phyloP scores from a whole-genome alignment of 2,797 vertebrate species.

The Tenualosa thibaudeaui region DNA sequence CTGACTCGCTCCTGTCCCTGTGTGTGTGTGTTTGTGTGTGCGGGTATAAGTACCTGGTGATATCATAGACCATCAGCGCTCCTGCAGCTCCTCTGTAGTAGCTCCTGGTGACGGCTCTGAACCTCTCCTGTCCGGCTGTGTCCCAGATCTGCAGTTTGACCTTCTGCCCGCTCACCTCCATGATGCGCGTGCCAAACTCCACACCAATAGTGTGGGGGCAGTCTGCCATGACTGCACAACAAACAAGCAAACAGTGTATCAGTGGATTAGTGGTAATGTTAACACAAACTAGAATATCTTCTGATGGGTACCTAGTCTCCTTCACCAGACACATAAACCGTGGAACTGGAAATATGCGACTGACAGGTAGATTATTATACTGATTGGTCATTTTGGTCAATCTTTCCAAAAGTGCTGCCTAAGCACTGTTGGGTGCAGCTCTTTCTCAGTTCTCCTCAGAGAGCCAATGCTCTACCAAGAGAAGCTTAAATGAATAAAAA shows the following conservation, averaged over 20 bases:
- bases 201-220: conserved; percentile 98
- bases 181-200: conserved; percentile 97
- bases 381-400: no score
- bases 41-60: conserved; percentile 84
- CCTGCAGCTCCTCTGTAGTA: conserved; percentile 97
- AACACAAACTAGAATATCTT: no score
- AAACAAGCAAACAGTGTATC: background rate
- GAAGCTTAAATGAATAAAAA: no score
- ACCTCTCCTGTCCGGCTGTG: conserved; percentile 96
- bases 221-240: conserved; percentile 91
- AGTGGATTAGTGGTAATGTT: no score
- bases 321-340: no score
- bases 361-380: no score
- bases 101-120: conserved; percentile 93
- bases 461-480: no score
- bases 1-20: background rate
- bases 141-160: conserved; percentile 99
- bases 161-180: conserved; percentile 97
- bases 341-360: no score
- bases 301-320: no score
- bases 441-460: no score
- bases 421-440: no score
- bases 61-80: conserved; percentile 98
- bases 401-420: no score
- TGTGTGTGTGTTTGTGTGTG: background rate